These are phyloP conservation scores for Tinamus guttatus DNA, from an alignment of 2,113 vertebrate species.

Conservation along the genomic window DNA sequence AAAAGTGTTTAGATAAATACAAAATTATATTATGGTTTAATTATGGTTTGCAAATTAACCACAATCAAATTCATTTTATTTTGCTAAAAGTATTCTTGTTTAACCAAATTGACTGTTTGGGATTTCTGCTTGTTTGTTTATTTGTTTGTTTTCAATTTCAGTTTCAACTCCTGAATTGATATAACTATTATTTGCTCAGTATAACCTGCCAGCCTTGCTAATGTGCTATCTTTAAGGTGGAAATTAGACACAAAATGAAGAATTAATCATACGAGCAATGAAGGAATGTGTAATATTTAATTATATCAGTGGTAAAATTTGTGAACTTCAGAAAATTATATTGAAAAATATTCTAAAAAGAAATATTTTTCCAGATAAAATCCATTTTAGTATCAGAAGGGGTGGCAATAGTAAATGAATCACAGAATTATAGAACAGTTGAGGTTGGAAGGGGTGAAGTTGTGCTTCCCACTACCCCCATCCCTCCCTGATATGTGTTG, in stretches of 20 bases:
- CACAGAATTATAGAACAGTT: no score
- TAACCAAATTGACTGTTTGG: no score
- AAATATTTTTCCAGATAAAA: neutral
- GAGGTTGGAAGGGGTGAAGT: no score
- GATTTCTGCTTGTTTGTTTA: no score
- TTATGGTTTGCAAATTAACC: neutral
- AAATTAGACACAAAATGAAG: neutral
- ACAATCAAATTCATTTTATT: neutral
- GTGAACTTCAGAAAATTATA: no score
- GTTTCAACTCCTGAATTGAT: neutral
- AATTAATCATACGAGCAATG: neutral
- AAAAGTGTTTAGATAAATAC: neutral
- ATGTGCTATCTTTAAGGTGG: no score
- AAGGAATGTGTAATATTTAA: neutral
- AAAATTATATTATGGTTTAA: neutral
- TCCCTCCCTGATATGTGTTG: no score
- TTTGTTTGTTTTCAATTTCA: neutral
- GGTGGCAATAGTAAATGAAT: neutral
- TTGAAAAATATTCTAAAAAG: neutral
- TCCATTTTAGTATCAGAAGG: neutral
- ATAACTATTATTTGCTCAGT: no score
- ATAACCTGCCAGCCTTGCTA: no score
- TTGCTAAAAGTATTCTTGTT: neutral
- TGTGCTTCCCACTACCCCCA: no score
- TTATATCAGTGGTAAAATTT: neutral